Base-by-base conservation (phyloP, 1,140 invertebrate species). In the Euura lappo region DNA sequence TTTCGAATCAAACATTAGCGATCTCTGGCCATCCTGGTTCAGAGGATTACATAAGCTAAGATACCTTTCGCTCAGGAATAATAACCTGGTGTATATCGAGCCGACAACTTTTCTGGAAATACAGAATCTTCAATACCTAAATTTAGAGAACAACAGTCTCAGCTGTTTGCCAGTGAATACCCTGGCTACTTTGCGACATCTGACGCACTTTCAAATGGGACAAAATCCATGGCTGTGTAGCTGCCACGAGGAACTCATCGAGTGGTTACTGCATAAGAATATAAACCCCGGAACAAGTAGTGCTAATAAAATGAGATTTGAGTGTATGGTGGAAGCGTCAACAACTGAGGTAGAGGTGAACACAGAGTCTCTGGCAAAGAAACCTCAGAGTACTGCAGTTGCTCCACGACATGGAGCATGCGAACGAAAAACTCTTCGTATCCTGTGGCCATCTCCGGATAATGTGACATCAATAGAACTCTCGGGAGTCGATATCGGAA, bases 151-250 rank as follows among this genome's bases (percentile, higher is more conserved):
- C 65, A 84, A 84, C 51, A 81, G 83, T 71, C 73, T 84, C n/a
- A 78, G 81, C 72, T 84, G 82, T 70, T 69, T 84, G 42, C 76
- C 81, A 44, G 75, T 75, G 44, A 77, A 84, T 6, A 75, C 76
- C 6, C 44, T 84, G 4, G 42, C 44, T 0, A 68, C 74, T 6
- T 65, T 84, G 44, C 68, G 42, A 4, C 66, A 11, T 28, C 72
- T 84, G 5, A 79, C 51, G 10, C 74, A 70, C 2, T 72, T 84
- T 6, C 76, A 78, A 3, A 78, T 83, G 43, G 79, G 80, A 46
- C 78, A 79, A 2, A 84, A 84, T 68, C 82, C 82, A 2, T 84
- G 82, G 82, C 66, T 81, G 1, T 84, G 82, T 72, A 76, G 82
- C 4, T 84, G 82, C 11, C 69, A 76, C 13, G 6, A 51, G 2